These are phyloP conservation scores for Epirrhoe alternata DNA, from an alignment of 2,888 invertebrate species.

Conservation along the genomic window DNA sequence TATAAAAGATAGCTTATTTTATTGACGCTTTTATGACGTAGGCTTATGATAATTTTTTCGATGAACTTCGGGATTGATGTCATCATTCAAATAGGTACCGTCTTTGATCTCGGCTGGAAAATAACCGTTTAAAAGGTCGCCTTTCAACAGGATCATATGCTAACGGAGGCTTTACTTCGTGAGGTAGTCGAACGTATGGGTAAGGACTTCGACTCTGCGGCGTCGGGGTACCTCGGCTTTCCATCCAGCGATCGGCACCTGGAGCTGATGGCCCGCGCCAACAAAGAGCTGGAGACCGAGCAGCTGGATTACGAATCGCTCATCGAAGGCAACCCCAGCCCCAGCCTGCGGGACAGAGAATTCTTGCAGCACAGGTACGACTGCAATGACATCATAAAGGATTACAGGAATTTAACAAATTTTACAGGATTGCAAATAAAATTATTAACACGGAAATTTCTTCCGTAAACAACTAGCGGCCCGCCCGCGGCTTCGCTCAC, in stretches of 20 bases:
- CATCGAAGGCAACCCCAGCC: slow-evolving; percentile 89
- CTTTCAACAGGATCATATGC: slow-evolving; percentile 83
- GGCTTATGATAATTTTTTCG: neutral
- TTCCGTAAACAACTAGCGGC: too few relatives aligned
- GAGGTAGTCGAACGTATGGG: slow-evolving; percentile 92
- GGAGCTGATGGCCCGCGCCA: slow-evolving; percentile 82
- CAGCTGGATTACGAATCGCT: slow-evolving; percentile 90
- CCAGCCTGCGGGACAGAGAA: slow-evolving; percentile 94
- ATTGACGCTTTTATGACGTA: neutral
- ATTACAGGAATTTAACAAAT: too few relatives aligned
- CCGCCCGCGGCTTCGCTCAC: too few relatives aligned
- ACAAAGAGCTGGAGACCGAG: slow-evolving; percentile 85
- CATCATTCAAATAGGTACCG: slow-evolving; percentile 11
- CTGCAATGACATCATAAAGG: too few relatives aligned
- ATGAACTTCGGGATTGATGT: slow-evolving; percentile 14
- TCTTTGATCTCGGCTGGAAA: slow-evolving; percentile 21
- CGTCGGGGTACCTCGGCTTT: slow-evolving; percentile 87
- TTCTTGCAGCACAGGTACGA: slow-evolving; percentile 91
- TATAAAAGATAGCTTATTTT: too few relatives aligned
- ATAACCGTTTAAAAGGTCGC: slow-evolving; percentile 30
- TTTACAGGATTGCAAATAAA: too few relatives aligned
- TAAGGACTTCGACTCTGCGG: slow-evolving; percentile 88
- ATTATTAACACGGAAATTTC: too few relatives aligned
- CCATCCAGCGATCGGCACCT: slow-evolving; percentile 79
- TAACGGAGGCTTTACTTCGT: slow-evolving; percentile 89